Conservation (phyloP, 2,113 vertebrate genomes). For the Papio anubis region DNA sequence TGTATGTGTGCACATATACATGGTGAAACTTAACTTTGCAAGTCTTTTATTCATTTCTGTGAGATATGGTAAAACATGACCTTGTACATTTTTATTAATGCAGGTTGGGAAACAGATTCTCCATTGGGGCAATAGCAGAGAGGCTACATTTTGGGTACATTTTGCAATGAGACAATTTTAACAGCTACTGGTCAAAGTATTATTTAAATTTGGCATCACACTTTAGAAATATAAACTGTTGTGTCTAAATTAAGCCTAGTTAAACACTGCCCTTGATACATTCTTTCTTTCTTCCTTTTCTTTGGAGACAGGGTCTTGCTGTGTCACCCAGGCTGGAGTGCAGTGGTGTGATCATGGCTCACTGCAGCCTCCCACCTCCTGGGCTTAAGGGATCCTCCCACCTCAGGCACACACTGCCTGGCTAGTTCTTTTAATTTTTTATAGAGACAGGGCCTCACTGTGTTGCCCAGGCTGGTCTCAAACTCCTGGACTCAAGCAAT, state of each 20-base stretch:
- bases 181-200: not conserved
- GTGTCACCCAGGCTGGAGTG: too few species aligned
- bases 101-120: not conserved
- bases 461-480: too few species aligned
- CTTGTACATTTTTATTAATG: not conserved
- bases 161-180: slow-evolving; percentile 30
- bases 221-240: not conserved
- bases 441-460: too few species aligned
- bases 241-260: not conserved
- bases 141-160: slow-evolving; percentile 7
- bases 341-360: too few species aligned
- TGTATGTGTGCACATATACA: not conserved
- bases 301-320: too few species aligned
- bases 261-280: not conserved
- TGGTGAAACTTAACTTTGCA: not conserved
- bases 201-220: not conserved
- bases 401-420: too few species aligned
- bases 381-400: too few species aligned
- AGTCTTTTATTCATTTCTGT: not conserved
- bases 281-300: not conserved
- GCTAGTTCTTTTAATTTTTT: too few species aligned
- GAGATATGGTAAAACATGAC: not conserved
- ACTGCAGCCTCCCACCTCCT: too few species aligned
- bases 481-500: too few species aligned
- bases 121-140: not conserved